Evolutionary conservation across 1,140 invertebrate genomes (phyloP), one percentile per base, ranked within the genome.

Genomic region (Hylaeus volcanicus): DNA sequence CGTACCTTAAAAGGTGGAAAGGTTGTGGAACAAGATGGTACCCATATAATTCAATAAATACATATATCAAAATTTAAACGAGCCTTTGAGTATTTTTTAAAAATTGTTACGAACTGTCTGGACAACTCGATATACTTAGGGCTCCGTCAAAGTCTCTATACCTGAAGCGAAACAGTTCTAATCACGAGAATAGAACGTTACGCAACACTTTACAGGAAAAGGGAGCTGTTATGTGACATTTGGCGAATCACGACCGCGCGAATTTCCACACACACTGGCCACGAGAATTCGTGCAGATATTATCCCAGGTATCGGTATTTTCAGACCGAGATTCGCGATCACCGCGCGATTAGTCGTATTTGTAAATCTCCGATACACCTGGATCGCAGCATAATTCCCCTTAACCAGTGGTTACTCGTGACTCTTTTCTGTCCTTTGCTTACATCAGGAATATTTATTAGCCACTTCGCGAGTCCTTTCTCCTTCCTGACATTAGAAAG

Each of bases 371-470:
- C 15, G 43, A 41, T 41, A 37, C 48, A 37, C 11, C 26, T 8
- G 2, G 1, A 6, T 9, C 48, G 5, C 51, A 55, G 37, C 51
- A 43, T 64, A 15, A 73, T 73, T 56, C 15, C 12, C 14, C 3
- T 5, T 8, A 37, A 78, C 37, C 11, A 5, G n/a, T 9, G 45
- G 26, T 39, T 56, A 5, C 37, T 74, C 70, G 77, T 74, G 61
- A 79, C 77, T 79, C 43, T 37, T 58, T 79, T 55, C 53, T 9
- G 43, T 55, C 41, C 15, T 8, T 63, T 53, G 68, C 69, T 73
- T 37, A 15, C 41, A 55, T 45, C n/a, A 11, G 77, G 26, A 79
- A 74, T 79, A 65, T 79, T 79, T 79, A 79, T 65, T 58, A 58
- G 61, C 70, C 43, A 64, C 70, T 56, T 79, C 51, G 51, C 8